Base-by-base conservation (phyloP, 2,113 vertebrate species). In the Arenaria interpres region DNA sequence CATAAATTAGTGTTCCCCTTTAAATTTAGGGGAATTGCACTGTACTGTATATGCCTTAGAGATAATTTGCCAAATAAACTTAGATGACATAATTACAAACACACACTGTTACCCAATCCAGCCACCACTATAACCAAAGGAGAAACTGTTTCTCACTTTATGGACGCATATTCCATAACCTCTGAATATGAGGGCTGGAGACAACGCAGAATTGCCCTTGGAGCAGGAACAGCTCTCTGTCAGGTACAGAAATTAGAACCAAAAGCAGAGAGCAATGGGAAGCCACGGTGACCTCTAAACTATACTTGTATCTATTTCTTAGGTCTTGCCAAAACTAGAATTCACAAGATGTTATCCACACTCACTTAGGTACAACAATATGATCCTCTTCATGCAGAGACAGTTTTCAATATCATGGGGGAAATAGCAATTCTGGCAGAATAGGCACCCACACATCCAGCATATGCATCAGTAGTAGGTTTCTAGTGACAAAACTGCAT, bases 121-220 rank as follows among this genome's bases (percentile, higher is more conserved):
- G 22, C 10, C 50, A 27, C 5, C 10, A 16, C 75, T 81, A 66
- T 50, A 84, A 63, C 24, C 24, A 68, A 57, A 88, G 33, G 41
- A 84, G 48, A 74, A 91, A 74, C 22, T 59, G 57, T 33, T 74
- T 91, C 54, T 77, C 14, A 33, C 9, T 90, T 90, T 24, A 66
- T n/a, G 54, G 72, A 68, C 2, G 2, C 0, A 0, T 46, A 73
- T 93, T 46, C 28, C 23, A 45, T 46, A 66, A 57, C 13, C 10
- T 85, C 46, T 68, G 63, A 54, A 37, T 64, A 18, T 73, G 37
- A 86, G 11, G 19, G 35, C 35, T 66, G 12, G 23, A 93, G 20
- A 50, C 28, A 86, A 80, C 17, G 12, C 56, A 85, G 54, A 80
- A 30, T 2, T 25, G 5, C 12, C 33, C 50, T 62, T 3, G 13